Conservation (phyloP, 2,888 invertebrate genomes). For the Chymomyza caudatula region DNA sequence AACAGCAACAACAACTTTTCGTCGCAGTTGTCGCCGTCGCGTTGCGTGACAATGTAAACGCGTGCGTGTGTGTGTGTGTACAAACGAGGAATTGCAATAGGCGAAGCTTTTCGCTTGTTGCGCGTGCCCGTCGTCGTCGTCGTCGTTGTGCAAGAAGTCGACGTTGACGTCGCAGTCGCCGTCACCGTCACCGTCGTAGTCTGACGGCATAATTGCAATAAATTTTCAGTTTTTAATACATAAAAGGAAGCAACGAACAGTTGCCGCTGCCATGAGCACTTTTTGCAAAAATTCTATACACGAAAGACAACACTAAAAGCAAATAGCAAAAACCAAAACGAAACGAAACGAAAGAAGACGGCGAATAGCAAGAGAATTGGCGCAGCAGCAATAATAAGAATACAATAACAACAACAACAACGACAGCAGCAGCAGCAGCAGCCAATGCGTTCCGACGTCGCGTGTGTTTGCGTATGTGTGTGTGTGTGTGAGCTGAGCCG, state of each 20-base stretch:
- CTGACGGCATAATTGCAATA: slow-evolving; percentile 47
- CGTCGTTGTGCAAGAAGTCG: not conserved
- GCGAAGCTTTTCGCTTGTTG: slow-evolving; percentile 68
- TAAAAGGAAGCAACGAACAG: slow-evolving; percentile 42
- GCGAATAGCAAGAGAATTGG: slow-evolving; percentile 46
- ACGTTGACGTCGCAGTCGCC: slow-evolving; percentile 15
- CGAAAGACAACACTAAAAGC: slow-evolving; percentile 52
- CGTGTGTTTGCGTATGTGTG: slow-evolving; percentile 31
- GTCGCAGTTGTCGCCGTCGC: not conserved
- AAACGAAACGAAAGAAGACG: slow-evolving; percentile 5
- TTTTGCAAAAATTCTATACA: slow-evolving; percentile 43
- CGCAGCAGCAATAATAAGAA: slow-evolving; percentile 58
- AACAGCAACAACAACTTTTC: slow-evolving; percentile 24
- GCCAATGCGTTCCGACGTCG: slow-evolving; percentile 14
- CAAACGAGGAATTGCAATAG: slow-evolving; percentile 61
- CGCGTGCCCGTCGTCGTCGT: slow-evolving; percentile 48
- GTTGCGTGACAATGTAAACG: slow-evolving; percentile 7
- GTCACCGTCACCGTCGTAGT: not conserved
- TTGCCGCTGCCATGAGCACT: slow-evolving; percentile 2
- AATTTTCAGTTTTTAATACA: slow-evolving; percentile 45
- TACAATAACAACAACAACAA: slow-evolving; percentile 6
- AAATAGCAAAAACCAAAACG: slow-evolving; percentile 39
- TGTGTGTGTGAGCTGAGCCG: too few relatives aligned
- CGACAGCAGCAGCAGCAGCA: slow-evolving; percentile 11
- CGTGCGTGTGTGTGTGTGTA: slow-evolving; percentile 17